Evolutionary conservation across 2,888 invertebrate genomes (phyloP).

Genomic region (Gonocerus acuteangulatus): DNA sequence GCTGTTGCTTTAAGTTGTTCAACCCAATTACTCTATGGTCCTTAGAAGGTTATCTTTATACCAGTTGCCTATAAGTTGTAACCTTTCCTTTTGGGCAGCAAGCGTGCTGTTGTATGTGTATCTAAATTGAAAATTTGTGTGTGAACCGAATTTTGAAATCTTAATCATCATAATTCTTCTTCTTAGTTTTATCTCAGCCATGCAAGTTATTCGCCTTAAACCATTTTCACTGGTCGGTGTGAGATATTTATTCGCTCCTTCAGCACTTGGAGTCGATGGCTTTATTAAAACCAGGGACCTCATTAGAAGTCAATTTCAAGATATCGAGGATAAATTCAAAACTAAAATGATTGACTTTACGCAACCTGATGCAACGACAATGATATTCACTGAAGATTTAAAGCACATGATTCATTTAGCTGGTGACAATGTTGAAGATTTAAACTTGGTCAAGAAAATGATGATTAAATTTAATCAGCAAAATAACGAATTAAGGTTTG

Average conservation of each 20-base stretch:
- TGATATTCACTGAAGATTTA: slow-evolving; percentile 78
- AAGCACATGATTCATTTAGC: slow-evolving; percentile 71
- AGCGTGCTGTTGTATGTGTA: too few species aligned
- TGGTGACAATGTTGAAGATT: slow-evolving; percentile 53
- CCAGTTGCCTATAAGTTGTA: too few species aligned
- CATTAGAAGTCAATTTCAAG: slow-evolving; percentile 53
- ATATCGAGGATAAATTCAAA: slow-evolving; percentile 58
- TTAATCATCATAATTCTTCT: too few species aligned
- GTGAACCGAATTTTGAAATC: too few species aligned
- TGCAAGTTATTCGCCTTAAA: slow-evolving; percentile 13
- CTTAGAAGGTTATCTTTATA: too few species aligned
- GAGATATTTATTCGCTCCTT: slow-evolving; percentile 37
- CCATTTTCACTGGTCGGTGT: slow-evolving; percentile 3
- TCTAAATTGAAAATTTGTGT: too few species aligned
- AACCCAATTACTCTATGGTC: too few species aligned
- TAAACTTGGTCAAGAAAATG: slow-evolving; percentile 60
- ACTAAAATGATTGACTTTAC: slow-evolving; percentile 62
- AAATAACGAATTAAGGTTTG: slow-evolving; percentile 63
- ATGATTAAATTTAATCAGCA: slow-evolving; percentile 60
- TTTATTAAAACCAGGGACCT: slow-evolving; percentile 51
- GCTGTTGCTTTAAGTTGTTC: too few species aligned
- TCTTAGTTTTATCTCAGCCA: too few species aligned
- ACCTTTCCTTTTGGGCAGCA: too few species aligned
- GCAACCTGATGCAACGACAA: slow-evolving; percentile 49
- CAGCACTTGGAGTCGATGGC: slow-evolving; percentile 55